These are phyloP conservation scores for Parazoanthus atlanticus DNA, from an alignment of 92 coral and sea anemone genomes.

Conservation along the genomic window DNA sequence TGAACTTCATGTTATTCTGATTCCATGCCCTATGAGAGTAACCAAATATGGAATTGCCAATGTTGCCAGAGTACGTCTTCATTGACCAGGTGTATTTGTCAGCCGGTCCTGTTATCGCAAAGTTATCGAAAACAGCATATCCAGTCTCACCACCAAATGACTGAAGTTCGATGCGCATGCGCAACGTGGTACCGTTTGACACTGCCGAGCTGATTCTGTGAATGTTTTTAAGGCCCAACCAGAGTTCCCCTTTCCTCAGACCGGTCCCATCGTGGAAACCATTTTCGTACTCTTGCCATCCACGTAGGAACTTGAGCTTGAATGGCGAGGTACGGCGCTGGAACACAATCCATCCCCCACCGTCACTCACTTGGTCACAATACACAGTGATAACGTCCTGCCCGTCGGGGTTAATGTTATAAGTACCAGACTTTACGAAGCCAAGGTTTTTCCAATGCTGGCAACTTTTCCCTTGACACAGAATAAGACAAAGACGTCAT, in stretches of 20 bases:
- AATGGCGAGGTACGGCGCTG: slow-evolving; percentile 17
- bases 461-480: not conserved
- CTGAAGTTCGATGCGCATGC: not conserved
- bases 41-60: slow-evolving; percentile 14
- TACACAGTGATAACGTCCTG: slow-evolving; percentile 9
- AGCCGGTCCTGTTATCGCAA: not conserved
- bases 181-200: not conserved
- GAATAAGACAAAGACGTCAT: not conserved
- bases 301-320: not conserved
- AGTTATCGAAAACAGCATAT: not conserved
- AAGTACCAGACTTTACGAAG: slow-evolving; percentile 16
- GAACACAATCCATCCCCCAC: slow-evolving; percentile 39
- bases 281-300: slow-evolving; percentile 21
- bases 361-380: slow-evolving; percentile 27
- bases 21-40: not conserved
- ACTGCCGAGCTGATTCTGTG: not conserved
- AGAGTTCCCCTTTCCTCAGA: not conserved
- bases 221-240: not conserved
- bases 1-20: not conserved
- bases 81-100: slow-evolving; percentile 22
- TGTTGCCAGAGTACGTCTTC: slow-evolving; percentile 4
- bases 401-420: slow-evolving; percentile 16
- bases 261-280: not conserved
- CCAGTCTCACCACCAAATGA: not conserved
- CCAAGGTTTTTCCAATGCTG: slow-evolving; percentile 16